A percentile compares a stretch with the other conserved stretches of the same genome.
Evolutionary conservation across 2,113 vertebrate species (phyloP).

Genomic region (Stercorarius parasiticus): DNA sequence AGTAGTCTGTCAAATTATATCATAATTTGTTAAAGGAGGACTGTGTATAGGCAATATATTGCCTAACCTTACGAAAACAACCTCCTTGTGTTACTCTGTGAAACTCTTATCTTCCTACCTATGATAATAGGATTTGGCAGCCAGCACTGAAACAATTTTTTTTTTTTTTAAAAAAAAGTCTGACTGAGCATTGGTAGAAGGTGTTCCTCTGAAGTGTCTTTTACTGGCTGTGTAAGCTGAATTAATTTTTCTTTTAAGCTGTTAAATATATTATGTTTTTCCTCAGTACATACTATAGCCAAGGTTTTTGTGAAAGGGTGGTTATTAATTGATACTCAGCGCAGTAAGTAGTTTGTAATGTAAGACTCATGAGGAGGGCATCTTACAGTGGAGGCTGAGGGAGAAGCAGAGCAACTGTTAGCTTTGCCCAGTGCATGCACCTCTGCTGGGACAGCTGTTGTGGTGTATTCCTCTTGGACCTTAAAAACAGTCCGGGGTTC

Average conservation of each 20-base stretch:
- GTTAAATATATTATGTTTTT: not conserved
- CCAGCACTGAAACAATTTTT: not conserved
- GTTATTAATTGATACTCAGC: not conserved
- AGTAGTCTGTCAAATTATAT: not conserved
- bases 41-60: not conserved
- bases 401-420: not conserved
- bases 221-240: not conserved
- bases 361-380: not conserved
- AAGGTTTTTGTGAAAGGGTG: not conserved
- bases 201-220: not conserved
- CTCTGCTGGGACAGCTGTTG: not conserved
- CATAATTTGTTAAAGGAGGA: not conserved
- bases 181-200: not conserved
- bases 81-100: not conserved
- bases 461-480: not conserved
- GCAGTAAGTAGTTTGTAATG: not conserved
- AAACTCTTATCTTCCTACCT: not conserved
- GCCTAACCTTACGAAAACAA: not conserved
- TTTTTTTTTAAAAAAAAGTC: too few relatives aligned
- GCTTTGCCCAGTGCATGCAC: not conserved
- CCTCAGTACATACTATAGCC: not conserved
- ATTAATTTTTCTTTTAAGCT: not conserved
- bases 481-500: not conserved
- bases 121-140: not conserved
- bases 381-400: not conserved